Conservation (phyloP, 2,113 vertebrate species). For the Petroica traversi region DNA sequence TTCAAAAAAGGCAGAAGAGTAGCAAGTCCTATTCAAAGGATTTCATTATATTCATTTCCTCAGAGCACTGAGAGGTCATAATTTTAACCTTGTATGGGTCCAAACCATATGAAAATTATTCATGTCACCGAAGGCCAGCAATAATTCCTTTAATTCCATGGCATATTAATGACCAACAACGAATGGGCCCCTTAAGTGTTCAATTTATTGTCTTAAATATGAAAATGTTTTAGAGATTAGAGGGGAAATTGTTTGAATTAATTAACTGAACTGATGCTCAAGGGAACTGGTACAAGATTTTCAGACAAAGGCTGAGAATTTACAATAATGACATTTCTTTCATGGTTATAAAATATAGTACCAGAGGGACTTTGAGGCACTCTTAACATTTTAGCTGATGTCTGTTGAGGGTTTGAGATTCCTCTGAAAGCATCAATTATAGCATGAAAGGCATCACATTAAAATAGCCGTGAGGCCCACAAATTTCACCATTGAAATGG, state of each 20-base stretch:
- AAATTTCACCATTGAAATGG: constrained; percentile 65
- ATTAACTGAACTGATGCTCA: constrained; percentile 78
- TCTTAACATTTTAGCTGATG: constrained; percentile 80
- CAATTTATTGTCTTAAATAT: constrained; percentile 83
- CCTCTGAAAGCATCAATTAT: constrained; percentile 77
- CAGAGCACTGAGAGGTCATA: constrained; percentile 15
- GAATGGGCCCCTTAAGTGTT: constrained; percentile 73
- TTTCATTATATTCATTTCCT: constrained; percentile 65
- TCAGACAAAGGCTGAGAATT: constrained; percentile 80
- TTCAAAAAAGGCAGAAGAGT: constrained; percentile 17
- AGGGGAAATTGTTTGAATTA: constrained; percentile 82
- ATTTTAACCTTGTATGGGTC: constrained; percentile 73
- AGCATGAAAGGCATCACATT: constrained; percentile 71
- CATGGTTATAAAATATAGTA: constrained; percentile 76
- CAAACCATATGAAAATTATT: constrained; percentile 64
- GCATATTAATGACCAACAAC: constrained; percentile 78
- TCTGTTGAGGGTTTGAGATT: constrained; percentile 72
- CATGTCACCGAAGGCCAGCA: constrained; percentile 50
- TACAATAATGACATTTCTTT: constrained; percentile 81
- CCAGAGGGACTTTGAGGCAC: constrained; percentile 72
- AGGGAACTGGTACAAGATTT: constrained; percentile 77
- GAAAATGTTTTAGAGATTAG: constrained; percentile 83
- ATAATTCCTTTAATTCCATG: constrained; percentile 75
- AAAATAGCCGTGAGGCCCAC: constrained; percentile 68
- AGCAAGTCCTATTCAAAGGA: constrained; percentile 17